These are phyloP conservation scores for Electrona antarctica DNA, from an alignment of 2,113 vertebrate species.

Conservation along the genomic window DNA sequence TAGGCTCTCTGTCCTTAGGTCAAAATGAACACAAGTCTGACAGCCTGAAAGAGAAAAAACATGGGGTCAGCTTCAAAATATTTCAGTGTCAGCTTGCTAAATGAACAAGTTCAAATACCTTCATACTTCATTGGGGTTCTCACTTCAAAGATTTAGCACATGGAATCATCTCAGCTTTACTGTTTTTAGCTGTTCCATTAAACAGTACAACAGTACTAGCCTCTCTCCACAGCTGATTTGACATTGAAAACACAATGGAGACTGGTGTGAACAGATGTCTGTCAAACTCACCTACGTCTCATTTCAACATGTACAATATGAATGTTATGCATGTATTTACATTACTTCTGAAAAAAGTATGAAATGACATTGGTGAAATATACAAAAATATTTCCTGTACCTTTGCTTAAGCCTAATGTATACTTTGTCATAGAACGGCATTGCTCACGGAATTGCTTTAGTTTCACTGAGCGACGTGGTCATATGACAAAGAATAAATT, in stretches of 20 bases:
- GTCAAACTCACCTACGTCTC: constrained; percentile 51
- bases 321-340: constrained; percentile 68
- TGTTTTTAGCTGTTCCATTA: constrained; percentile 27
- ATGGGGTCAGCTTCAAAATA: constrained; percentile 42
- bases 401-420: constrained; percentile 34
- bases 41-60: constrained; percentile 16
- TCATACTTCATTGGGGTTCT: constrained; percentile 61
- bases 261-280: constrained; percentile 62
- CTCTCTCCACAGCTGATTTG: constrained; percentile 54
- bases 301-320: constrained; percentile 58
- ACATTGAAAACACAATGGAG: constrained; percentile 60
- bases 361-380: constrained; percentile 77
- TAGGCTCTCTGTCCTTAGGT: constrained; percentile 11
- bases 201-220: constrained; percentile 51
- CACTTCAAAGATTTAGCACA: constrained; percentile 55
- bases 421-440: too few relatives aligned
- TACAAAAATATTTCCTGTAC: constrained; percentile 81
- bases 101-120: constrained; percentile 47
- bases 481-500: too few relatives aligned
- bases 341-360: constrained; percentile 68
- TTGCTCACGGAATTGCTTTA: too few relatives aligned
- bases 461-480: too few relatives aligned
- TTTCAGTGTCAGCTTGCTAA: constrained; percentile 58
- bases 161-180: constrained; percentile 46
- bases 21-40: constrained; percentile 21